Base-by-base conservation (phyloP, 2,888 invertebrate genomes). In the Busseola fusca region DNA sequence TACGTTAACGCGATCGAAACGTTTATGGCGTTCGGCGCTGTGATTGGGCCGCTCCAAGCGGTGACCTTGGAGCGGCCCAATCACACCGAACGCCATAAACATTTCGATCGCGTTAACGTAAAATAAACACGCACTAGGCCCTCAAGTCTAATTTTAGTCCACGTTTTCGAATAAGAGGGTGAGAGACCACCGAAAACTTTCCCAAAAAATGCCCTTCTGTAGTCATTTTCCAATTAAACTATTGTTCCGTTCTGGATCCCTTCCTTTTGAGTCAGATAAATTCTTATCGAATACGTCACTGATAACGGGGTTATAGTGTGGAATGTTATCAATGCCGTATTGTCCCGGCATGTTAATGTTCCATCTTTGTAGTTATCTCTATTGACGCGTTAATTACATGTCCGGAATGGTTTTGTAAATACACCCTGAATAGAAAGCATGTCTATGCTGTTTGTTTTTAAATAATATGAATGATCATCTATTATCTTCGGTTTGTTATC, bases 231-330 rank as follows among this genome's bases (percentile, higher is more conserved):
- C 16, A 30, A 45, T 63, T 10, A 30, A 3, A 48, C 12, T 30
- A 65, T 56, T 63, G 54, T 59, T 60, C 27, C 25, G 14, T 18
- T 18, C 12, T 34, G 27, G 16, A 54, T 40, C 63, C 45, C 77
- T 76, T 81, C 64, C 45, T 56, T 56, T 40, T 66, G 1, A n/a
- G n/a, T 42, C 27, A 16, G 60, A 78, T 69, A 72, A 69, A 56
- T 45, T 57, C 12, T 64, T 72, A 78, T 72, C 72, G 3, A 45
- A 54, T n/a, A 48, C 67, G n/a, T 25, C 14, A 50, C 40, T 64
- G 67, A 76, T 76, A 84, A 72, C 30, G 34, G 25, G 72, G 79
- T 79, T 63, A 74, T 52, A 68, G 27, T 66, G 74, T 74, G 52
- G 50, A 63, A 27, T 48, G 56, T 79, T 79, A 79, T 79, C 78